Conservation (phyloP, 2,797 vertebrate genomes). For the Acrocephalus scirpaceus region DNA sequence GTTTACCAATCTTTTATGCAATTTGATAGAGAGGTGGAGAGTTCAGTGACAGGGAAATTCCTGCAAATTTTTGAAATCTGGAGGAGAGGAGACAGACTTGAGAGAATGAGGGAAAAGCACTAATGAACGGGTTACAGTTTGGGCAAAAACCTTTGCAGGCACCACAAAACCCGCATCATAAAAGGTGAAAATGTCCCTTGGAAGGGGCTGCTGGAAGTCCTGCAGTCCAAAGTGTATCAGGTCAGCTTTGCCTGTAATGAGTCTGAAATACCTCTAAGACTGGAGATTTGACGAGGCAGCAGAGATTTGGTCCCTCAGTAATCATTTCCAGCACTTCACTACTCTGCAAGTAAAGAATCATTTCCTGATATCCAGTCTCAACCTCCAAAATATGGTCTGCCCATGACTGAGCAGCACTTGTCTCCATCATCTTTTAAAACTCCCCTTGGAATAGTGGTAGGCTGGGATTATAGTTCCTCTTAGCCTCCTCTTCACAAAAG, state of each 20-base stretch:
- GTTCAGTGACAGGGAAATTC: background rate
- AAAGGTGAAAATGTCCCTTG: background rate
- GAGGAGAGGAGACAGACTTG: background rate
- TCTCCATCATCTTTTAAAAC: background rate
- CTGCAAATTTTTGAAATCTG: background rate
- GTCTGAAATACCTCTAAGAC: background rate
- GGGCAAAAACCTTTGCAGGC: background rate
- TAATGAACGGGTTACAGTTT: background rate
- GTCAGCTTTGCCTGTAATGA: background rate
- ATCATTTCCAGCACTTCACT: background rate
- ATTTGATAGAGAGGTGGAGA: background rate
- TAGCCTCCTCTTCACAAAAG: background rate
- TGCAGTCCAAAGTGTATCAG: background rate
- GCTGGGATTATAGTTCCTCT: background rate
- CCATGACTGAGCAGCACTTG: background rate
- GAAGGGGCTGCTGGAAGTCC: background rate
- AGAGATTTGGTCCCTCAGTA: background rate
- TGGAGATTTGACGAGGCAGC: background rate
- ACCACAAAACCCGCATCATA: background rate
- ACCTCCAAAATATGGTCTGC: background rate
- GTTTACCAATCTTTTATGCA: background rate
- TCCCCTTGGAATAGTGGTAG: background rate
- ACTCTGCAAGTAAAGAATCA: background rate
- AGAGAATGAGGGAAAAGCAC: background rate
- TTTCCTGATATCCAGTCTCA: background rate